Evolutionary conservation across 2,113 vertebrate species (phyloP).

Genomic region (Notarius lentiginosus): DNA sequence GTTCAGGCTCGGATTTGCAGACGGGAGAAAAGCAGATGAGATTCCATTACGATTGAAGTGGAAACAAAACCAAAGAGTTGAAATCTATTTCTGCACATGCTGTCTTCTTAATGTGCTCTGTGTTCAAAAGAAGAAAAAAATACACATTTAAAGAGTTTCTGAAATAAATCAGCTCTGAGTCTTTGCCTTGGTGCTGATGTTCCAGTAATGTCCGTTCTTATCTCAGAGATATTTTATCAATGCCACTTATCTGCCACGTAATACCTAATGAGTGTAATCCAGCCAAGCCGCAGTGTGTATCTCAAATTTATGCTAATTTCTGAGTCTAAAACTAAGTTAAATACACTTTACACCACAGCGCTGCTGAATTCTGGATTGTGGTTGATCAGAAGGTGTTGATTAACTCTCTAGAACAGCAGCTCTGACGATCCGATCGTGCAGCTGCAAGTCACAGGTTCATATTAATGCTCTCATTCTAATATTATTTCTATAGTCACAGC

Average conservation of each 20-base stretch:
- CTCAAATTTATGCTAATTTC: neutral
- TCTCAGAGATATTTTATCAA: constrained; percentile 30
- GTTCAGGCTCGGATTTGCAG: constrained; percentile 10
- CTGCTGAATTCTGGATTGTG: neutral
- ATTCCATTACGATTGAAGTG: constrained; percentile 27
- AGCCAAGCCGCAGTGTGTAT: neutral
- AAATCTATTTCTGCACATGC: constrained; percentile 6
- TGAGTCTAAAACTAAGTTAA: neutral
- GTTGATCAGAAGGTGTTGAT: neutral
- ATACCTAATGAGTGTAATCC: neutral
- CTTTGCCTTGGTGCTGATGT: neutral
- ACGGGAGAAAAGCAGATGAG: constrained; percentile 5
- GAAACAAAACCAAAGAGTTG: constrained; percentile 27
- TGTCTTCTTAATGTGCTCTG: constrained; percentile 18
- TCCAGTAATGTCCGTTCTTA: constrained; percentile 7
- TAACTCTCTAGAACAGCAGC: neutral
- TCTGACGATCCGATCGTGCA: no score
- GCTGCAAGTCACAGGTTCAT: no score
- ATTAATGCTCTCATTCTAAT: no score
- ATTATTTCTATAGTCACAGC: no score
- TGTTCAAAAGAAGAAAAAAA: constrained; percentile 19
- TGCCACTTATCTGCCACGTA: neutral
- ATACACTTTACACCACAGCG: neutral
- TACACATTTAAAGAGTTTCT: constrained; percentile 24
- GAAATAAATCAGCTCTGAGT: neutral